Evolutionary conservation across 2,797 vertebrate species (phyloP).

Genomic region (Sebastes minor): DNA sequence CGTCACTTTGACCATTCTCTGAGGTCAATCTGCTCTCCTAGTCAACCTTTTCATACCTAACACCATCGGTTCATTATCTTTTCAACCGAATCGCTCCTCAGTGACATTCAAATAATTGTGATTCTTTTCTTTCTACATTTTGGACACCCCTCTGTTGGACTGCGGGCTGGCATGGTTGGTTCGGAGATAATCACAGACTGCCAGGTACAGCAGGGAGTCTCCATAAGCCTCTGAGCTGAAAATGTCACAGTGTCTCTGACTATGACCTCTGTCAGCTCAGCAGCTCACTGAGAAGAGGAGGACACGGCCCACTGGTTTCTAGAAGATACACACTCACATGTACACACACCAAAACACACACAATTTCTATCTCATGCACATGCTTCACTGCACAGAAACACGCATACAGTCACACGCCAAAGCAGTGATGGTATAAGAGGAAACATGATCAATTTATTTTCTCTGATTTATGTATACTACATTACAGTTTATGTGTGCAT

Average conservation of each 20-base stretch:
- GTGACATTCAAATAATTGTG: slow-evolving; percentile 3
- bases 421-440: background rate
- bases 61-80: slow-evolving; percentile 1
- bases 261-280: slow-evolving; percentile 57
- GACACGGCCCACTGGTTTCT: slow-evolving; percentile 37
- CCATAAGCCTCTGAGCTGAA: slow-evolving; percentile 56
- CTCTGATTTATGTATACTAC: background rate
- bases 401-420: background rate
- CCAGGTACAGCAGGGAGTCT: slow-evolving; percentile 53
- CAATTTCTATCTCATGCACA: background rate
- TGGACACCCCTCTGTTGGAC: background rate
- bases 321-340: background rate
- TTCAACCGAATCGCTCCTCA: background rate
- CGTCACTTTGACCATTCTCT: background rate
- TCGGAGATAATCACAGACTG: slow-evolving; percentile 54
- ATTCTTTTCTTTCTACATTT: slow-evolving; percentile 35
- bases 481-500: background rate
- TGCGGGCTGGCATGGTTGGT: background rate
- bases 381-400: background rate
- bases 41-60: slow-evolving; percentile 1
- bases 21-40: background rate
- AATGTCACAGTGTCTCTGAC: slow-evolving; percentile 63
- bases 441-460: background rate
- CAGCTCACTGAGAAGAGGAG: slow-evolving; percentile 31
- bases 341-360: background rate